phyloP scores from a whole-genome alignment of 2,797 vertebrate species.

The Sebastes reedi region DNA sequence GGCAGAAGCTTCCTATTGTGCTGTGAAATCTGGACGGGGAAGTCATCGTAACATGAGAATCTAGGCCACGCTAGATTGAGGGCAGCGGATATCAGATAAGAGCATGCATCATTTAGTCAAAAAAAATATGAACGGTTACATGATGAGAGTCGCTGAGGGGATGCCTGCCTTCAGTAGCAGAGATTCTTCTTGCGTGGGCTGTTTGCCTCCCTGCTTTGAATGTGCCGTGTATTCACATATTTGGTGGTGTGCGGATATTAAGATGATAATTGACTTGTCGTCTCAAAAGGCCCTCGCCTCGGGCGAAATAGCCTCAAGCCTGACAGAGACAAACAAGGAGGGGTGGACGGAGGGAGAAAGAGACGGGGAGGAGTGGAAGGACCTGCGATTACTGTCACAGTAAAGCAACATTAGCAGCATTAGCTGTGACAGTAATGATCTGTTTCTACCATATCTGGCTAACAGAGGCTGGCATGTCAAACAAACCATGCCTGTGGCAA shows the following conservation, averaged over 20 bases:
- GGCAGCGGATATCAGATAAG: conserved; percentile 49
- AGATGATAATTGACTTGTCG: conserved; percentile 46
- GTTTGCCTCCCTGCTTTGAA: conserved; percentile 6
- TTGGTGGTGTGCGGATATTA: conserved; percentile 32
- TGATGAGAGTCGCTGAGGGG: conserved; percentile 9
- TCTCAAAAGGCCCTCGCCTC: conserved; percentile 35
- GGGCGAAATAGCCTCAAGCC: conserved; percentile 44
- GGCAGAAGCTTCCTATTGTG: not conserved
- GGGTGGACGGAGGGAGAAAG: conserved; percentile 7
- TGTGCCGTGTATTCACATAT: conserved; percentile 20
- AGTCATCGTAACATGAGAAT: conserved; percentile 32
- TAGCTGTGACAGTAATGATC: conserved; percentile 69
- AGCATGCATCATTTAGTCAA: conserved; percentile 41
- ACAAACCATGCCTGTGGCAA: conserved; percentile 65
- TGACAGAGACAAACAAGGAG: conserved; percentile 46
- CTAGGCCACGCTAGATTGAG: conserved; percentile 47
- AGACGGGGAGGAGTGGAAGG: conserved; percentile 25
- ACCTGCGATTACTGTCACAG: conserved; percentile 58
- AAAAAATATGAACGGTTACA: conserved; percentile 18
- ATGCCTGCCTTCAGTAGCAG: conserved; percentile 14
- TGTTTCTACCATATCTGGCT: conserved; percentile 44
- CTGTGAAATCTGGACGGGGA: conserved; percentile 27
- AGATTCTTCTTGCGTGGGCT: conserved; percentile 15
- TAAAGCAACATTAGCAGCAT: conserved; percentile 57
- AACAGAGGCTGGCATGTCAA: conserved; percentile 62